phyloP scores from a whole-genome alignment of 1,140 invertebrate genomes.

The Diachasmimorpha longicaudata region DNA sequence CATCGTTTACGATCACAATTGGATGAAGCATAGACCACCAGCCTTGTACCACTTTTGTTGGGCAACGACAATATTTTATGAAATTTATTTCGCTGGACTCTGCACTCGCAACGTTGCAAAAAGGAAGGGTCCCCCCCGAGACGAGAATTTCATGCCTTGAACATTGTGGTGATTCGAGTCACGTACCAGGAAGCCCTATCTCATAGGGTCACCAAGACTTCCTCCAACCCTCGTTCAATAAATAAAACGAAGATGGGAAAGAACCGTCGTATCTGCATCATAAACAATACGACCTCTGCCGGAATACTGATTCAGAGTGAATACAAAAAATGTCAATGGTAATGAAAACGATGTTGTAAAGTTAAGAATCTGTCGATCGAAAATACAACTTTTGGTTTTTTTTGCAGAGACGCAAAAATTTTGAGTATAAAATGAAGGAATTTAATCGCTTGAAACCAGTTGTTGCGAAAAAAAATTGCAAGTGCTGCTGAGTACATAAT shows the following conservation, averaged over 20 bases:
- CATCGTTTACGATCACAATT: background rate
- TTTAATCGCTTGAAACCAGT: too few relatives aligned
- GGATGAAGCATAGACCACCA: background rate
- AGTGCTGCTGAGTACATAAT: too few relatives aligned
- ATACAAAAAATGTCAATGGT: background rate
- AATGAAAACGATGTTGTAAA: background rate
- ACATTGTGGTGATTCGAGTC: conserved; percentile 13
- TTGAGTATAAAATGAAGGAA: too few relatives aligned
- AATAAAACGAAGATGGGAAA: background rate
- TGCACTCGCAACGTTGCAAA: background rate
- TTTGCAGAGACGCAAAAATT: too few relatives aligned
- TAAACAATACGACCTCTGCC: conserved; percentile 5
- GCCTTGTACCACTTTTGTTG: background rate
- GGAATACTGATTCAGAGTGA: conserved; percentile 1
- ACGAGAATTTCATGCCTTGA: conserved; percentile 1
- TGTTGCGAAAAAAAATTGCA: background rate
- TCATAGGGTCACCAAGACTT: background rate
- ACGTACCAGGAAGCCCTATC: conserved; percentile 19
- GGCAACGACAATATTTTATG: background rate
- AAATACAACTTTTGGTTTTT: background rate
- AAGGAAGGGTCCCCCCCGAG: background rate
- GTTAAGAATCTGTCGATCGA: background rate
- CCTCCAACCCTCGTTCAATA: conserved; percentile 14
- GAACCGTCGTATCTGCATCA: background rate
- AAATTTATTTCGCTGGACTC: background rate